These are phyloP conservation scores for Otocyon megalotis DNA, from an alignment of 2,113 vertebrate species.

Conservation along the genomic window DNA sequence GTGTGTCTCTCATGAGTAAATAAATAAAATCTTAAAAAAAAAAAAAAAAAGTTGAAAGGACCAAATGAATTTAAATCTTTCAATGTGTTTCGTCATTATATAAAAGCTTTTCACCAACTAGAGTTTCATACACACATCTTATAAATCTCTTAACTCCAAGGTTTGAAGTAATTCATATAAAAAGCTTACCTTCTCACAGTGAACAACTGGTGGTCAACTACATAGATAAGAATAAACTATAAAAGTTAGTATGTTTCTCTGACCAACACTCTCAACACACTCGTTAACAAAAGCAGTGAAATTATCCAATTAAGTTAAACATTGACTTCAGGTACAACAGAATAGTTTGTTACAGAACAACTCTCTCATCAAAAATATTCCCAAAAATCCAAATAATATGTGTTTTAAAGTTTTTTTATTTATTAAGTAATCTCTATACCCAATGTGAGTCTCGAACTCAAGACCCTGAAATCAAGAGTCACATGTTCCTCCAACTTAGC, in stretches of 20 bases:
- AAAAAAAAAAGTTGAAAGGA: neutral
- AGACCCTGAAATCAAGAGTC: neutral
- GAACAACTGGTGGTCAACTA: neutral
- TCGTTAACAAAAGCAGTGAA: slow-evolving; percentile 19
- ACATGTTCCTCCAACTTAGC: neutral
- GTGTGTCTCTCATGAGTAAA: too few species aligned
- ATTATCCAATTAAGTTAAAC: slow-evolving; percentile 33
- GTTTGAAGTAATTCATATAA: slow-evolving; percentile 33
- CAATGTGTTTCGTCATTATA: neutral
- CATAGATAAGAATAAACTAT: neutral
- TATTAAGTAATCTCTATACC: neutral
- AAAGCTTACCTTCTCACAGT: neutral
- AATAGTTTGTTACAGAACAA: slow-evolving; percentile 20
- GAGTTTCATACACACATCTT: slow-evolving; percentile 16
- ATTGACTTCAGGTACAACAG: neutral
- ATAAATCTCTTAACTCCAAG: neutral
- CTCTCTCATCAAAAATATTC: slow-evolving; percentile 25
- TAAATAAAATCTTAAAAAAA: too few species aligned
- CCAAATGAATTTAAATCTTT: slow-evolving; percentile 52
- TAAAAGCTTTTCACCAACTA: slow-evolving; percentile 57
- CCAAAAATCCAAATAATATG: neutral
- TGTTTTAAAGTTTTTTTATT: neutral
- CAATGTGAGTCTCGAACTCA: neutral
- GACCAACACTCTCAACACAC: neutral
- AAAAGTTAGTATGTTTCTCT: slow-evolving; percentile 17